A percentile compares a stretch with the other conserved stretches of the same genome.
These are phyloP conservation scores for Platyrinchus mystaceus DNA, from an alignment of 2,797 vertebrate genomes.

Conservation along the genomic window DNA sequence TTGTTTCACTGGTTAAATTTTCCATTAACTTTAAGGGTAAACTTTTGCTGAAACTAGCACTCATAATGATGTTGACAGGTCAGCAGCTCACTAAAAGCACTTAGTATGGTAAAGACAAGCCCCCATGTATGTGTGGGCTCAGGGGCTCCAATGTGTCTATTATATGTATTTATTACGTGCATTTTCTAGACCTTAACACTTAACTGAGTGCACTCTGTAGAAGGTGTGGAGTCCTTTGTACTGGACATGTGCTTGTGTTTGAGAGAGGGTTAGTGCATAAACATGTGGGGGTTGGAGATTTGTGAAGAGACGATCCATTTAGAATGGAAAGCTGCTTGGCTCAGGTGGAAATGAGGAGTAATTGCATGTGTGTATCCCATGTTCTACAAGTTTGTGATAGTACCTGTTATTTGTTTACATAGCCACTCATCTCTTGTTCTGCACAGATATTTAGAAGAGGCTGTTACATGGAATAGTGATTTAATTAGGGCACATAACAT, in stretches of 20 bases:
- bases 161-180: not conserved
- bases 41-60: not conserved
- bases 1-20: not conserved
- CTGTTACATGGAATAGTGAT: not conserved
- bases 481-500: not conserved
- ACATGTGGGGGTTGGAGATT: not conserved
- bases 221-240: not conserved
- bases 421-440: not conserved
- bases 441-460: not conserved
- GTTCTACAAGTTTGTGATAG: not conserved
- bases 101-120: not conserved
- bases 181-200: not conserved
- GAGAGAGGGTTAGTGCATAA: not conserved
- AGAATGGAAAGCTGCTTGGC: not conserved
- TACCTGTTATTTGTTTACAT: not conserved
- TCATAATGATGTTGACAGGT: not conserved
- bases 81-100: not conserved
- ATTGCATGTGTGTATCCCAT: accelerated
- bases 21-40: not conserved
- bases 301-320: accelerated
- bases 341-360: not conserved
- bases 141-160: not conserved
- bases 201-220: not conserved
- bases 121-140: not conserved
- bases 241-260: not conserved